A percentile compares a stretch with the other conserved stretches of the same genome.
Evolutionary conservation across 2,888 invertebrate species (phyloP).

Genomic region (Amphiduros pacificus): DNA sequence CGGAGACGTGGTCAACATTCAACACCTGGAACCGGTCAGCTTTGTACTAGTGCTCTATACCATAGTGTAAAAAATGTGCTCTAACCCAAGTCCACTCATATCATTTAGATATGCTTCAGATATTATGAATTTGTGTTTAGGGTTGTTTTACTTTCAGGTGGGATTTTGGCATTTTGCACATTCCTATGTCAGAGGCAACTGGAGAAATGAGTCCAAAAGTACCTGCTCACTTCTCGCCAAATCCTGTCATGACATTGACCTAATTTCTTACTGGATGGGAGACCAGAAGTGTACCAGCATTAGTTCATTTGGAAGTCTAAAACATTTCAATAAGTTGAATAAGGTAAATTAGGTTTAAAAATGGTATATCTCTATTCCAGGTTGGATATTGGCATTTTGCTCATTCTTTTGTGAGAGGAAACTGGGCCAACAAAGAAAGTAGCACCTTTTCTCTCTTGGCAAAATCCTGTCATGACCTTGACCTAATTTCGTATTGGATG

Average conservation of each 20-base stretch:
- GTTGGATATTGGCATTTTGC: slow-evolving; percentile 60
- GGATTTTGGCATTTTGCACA: slow-evolving; percentile 56
- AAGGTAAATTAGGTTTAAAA: too few relatives aligned
- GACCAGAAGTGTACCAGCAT: slow-evolving; percentile 42
- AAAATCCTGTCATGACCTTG: slow-evolving; percentile 62
- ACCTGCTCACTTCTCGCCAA: slow-evolving; percentile 58
- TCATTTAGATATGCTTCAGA: too few relatives aligned
- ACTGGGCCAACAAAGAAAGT: slow-evolving; percentile 56
- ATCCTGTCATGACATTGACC: slow-evolving; percentile 61
- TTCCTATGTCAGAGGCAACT: slow-evolving; percentile 59
- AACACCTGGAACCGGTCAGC: slow-evolving; percentile 60
- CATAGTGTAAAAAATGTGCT: too few relatives aligned
- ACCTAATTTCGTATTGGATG: slow-evolving; percentile 60
- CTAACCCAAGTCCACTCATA: too few relatives aligned
- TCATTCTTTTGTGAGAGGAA: slow-evolving; percentile 60
- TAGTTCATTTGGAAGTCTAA: slow-evolving; percentile 54
- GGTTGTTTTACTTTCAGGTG: slow-evolving; percentile 5
- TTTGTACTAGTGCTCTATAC: too few relatives aligned
- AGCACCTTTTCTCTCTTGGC: slow-evolving; percentile 59
- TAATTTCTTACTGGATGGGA: slow-evolving; percentile 58
- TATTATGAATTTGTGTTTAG: too few relatives aligned
- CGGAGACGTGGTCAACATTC: slow-evolving; percentile 61
- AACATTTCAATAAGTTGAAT: slow-evolving; percentile 51
- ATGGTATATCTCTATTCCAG: too few relatives aligned
- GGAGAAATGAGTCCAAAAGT: slow-evolving; percentile 55